Base-by-base conservation (phyloP, 1,140 invertebrate genomes). In the Odontomachus brunneus region DNA sequence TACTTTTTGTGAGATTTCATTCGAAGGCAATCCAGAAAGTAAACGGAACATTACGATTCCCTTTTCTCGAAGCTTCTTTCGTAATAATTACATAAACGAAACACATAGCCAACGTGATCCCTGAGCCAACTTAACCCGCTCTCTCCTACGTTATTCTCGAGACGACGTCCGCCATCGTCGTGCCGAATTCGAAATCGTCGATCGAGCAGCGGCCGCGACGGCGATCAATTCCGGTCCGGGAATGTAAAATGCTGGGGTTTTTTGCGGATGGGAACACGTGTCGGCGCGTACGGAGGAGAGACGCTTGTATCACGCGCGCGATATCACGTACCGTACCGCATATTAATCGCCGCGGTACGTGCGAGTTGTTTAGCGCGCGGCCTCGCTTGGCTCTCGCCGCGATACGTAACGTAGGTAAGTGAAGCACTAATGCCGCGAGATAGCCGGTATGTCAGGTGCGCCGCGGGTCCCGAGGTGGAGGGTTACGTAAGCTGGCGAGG, bases 341-440 rank as follows among this genome's bases (percentile, higher is more conserved):
- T 86, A 89, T 89, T 89, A 90, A 88, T 88, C 84, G 82, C 78
- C 84, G 59, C 38, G 80, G 87, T 89, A 88, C 87, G 84, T 86
- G 89, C 85, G 78, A 90, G 89, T 89, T 83, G 87, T 88, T 90
- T 86, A 82, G 60, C 82, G 63, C 63, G 78, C 26, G 38, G n/a
- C 26, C 26, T 44, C 53, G 26, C 48, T 72, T 66, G 53, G 24
- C 73, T 67, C 83, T 82, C 72, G 48, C 38, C 9, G 66, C 14
- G 48, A 75, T 83, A 87, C 78, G 63, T 86, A 84, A 85, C 60
- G 73, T 74, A 72, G 49, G 29, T 65, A 82, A 87, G 62, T 49
- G 72, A 84, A 69, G 73, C 80, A 65, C 53, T 72, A 72, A 75
- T 82, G 76, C 76, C 22, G 14, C 19, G 59, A 67, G 84, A 78